These are phyloP conservation scores for Simalia tracyae DNA, from an alignment of 2,797 vertebrate genomes.

Conservation along the genomic window DNA sequence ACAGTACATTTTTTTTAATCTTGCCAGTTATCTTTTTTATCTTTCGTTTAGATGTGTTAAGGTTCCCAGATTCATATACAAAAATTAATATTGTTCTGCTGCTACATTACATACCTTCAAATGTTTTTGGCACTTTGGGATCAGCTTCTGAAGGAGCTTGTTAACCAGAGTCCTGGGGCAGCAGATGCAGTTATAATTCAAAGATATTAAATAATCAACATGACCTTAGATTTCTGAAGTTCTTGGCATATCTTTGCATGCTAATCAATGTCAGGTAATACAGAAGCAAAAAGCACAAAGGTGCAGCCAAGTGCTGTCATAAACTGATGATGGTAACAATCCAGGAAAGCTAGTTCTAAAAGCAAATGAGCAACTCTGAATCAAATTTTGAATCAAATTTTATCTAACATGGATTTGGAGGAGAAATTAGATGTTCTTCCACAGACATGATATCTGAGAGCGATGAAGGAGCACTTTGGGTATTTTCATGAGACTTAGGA, in stretches of 20 bases:
- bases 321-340: neutral
- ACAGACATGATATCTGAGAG: neutral
- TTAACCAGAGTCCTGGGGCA: constrained; percentile 45
- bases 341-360: neutral
- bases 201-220: constrained; percentile 35
- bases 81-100: constrained; percentile 16
- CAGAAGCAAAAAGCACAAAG: constrained; percentile 7
- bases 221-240: constrained; percentile 29
- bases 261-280: constrained; percentile 10
- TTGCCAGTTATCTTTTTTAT: constrained; percentile 4
- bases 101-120: constrained; percentile 18
- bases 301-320: constrained; percentile 10
- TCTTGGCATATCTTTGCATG: neutral
- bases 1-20: neutral
- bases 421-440: neutral
- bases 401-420: neutral
- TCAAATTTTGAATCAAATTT: neutral
- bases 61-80: constrained; percentile 31
- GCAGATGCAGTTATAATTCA: constrained; percentile 41
- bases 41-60: neutral
- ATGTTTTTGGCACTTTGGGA: constrained; percentile 16
- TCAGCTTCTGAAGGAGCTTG: constrained; percentile 32
- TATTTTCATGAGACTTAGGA: neutral
- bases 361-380: neutral
- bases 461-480: neutral